These are phyloP conservation scores for Coelopa frigida DNA, from an alignment of 1,140 invertebrate genomes.

Conservation along the genomic window DNA sequence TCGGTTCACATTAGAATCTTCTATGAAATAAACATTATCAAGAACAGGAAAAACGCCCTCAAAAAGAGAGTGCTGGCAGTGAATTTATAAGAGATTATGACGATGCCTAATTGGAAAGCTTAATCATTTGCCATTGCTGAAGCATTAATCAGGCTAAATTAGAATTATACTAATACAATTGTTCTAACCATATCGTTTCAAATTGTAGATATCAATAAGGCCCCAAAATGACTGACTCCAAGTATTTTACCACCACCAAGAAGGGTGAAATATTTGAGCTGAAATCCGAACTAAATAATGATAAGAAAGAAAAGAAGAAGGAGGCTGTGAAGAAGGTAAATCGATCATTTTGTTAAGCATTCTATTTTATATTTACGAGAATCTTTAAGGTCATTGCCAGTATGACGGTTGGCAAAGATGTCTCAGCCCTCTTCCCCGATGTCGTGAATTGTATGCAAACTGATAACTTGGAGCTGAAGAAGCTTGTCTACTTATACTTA, in stretches of 20 bases:
- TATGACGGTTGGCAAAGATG: conserved; percentile 99
- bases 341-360: background rate
- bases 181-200: no score
- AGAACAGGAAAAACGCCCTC: no score
- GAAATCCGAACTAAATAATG: conserved; percentile 98
- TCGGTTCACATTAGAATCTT: no score
- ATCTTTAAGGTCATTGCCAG: conserved; percentile 88
- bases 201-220: no score
- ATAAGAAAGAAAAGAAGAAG: conserved; percentile 99
- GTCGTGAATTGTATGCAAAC: conserved; percentile 99
- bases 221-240: conserved; percentile 98
- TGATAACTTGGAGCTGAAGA: conserved; percentile 98
- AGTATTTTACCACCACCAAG: conserved; percentile 99
- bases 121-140: no score
- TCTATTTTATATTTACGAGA: background rate
- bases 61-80: no score
- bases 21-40: no score
- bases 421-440: conserved; percentile 94
- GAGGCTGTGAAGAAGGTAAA: conserved; percentile 97
- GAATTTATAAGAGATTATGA: no score
- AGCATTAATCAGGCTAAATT: no score
- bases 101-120: no score
- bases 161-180: no score
- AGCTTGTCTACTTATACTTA: conserved; percentile 96
- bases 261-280: conserved; percentile 99